A percentile compares a stretch with the other conserved stretches of the same genome.
phyloP scores from a whole-genome alignment of 2,888 invertebrate species.

The Notodromas monacha region DNA sequence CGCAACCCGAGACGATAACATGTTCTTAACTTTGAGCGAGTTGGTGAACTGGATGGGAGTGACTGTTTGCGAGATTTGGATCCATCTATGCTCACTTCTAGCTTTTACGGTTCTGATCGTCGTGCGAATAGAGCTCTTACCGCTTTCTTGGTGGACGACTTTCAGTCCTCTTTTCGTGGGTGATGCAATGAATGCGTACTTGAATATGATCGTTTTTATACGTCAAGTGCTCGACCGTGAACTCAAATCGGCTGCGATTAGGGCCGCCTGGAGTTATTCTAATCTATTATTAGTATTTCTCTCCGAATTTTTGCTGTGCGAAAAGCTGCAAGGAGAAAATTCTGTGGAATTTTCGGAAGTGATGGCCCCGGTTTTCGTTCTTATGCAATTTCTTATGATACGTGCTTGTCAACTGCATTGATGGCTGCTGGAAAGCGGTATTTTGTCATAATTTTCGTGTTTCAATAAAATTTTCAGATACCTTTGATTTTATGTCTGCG shows the following conservation, averaged over 20 bases:
- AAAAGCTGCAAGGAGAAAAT: slow-evolving; percentile 46
- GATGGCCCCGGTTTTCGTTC: slow-evolving; percentile 59
- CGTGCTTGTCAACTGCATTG: slow-evolving; percentile 59
- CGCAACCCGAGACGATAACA: slow-evolving; percentile 15
- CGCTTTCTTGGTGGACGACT: slow-evolving; percentile 48
- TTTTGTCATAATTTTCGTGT: no score
- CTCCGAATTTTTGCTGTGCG: slow-evolving; percentile 63
- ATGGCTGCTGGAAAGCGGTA: slow-evolving; percentile 9
- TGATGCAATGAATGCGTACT: slow-evolving; percentile 71
- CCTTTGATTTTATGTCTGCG: no score
- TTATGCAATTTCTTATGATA: slow-evolving; percentile 58
- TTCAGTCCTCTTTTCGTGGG: slow-evolving; percentile 70
- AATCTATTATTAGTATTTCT: slow-evolving; percentile 50
- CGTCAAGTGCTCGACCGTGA: slow-evolving; percentile 44
- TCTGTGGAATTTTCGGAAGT: slow-evolving; percentile 64
- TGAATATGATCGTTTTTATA: slow-evolving; percentile 74
- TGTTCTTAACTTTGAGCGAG: slow-evolving; percentile 63
- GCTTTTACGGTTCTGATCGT: slow-evolving; percentile 52
- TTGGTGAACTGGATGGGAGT: slow-evolving; percentile 73
- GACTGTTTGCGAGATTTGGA: slow-evolving; percentile 77
- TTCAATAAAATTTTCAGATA: no score
- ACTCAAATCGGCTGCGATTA: slow-evolving; percentile 27
- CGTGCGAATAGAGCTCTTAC: slow-evolving; percentile 32
- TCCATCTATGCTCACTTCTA: slow-evolving; percentile 45
- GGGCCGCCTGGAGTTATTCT: slow-evolving; percentile 47